Base-by-base conservation (phyloP, 2,113 vertebrate genomes). In the Nothocercus julius region DNA sequence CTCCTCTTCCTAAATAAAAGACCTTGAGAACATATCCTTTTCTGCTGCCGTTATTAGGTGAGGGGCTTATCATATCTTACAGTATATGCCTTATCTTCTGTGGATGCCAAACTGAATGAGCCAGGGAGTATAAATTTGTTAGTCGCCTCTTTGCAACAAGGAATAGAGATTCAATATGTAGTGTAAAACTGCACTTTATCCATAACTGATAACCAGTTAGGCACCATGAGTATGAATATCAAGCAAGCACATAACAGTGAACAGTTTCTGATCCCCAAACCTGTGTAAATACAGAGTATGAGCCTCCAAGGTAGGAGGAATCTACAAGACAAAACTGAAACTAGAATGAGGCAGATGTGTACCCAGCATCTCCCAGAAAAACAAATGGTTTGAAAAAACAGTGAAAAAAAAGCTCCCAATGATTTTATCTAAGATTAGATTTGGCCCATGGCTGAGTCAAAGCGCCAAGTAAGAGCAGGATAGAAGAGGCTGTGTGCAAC, bases 1-100 rank as follows among this genome's bases (percentile, higher is more conserved):
- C 51, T 88, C 62, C 38, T 95, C 61, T 96, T 95, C 79, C 68
- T 82, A 79, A 88, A 91, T 91, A 95, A 93, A 84, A 96, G 87
- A 82, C 70, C 79, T 95, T 97, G 44, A 82, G 95, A 95, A 77
- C 53, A 54, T 78, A 62, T 92, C 58, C 42, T 91, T 45, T 63
- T 9, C 21, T 92, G 72, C 64, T 91, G 17, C 76, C 86, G 24
- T 68, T 62, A 76, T 12, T 34, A 47, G 34, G 73, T 25, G 59
- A 85, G 72, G 47, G 42, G 25, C 1, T 47, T 62, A 45, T 32
- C 85, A 4, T 45, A 17, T 69, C 3, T 11, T 61, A n/a, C 51
- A 74, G 34, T 67, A 27, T 32, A 58, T 1, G 4, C 69, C 59
- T 78, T 84, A 56, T 94, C 94, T 30, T 85, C 79, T 36, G 13